Evolutionary conservation across 2,113 vertebrate genomes (phyloP), one percentile per base, ranked within the genome.

Genomic region (Bucco capensis): DNA sequence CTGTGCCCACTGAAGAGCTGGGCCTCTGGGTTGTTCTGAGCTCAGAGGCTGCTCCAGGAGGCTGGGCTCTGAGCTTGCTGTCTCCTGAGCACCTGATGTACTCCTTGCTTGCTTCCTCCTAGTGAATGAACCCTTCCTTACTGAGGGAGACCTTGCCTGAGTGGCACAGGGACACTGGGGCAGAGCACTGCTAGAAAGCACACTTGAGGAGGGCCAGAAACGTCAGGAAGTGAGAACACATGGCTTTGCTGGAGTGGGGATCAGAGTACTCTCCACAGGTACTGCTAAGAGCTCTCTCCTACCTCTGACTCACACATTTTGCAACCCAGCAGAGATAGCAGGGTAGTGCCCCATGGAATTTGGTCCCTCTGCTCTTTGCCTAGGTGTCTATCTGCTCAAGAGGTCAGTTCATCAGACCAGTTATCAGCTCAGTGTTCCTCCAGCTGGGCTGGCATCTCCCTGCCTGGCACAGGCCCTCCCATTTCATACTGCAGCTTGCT

Each of bases 371-470:
- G 90, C 66, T 91, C 81, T 89, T 89, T 86, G 74, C 66, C 50
- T 88, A 50, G 74, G 66, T 85, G 58, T 44, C 74, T 92, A 69
- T 60, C 95, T 95, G 92, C 78, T 87, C 31, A 79, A 70, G 81
- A 92, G 67, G 58, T 75, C 2, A 2, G 85, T 80, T 75, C 90
- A 56, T 85, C 47, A 33, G 21, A 49, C n/a, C 28, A 61, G 51
- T 87, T 84, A 87, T 51, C 70, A 64, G 66, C 60, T 86, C 51
- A 94, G 66, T 62, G 60, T 78, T 89, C 77, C 30, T 50, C 71
- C 81, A 82, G 66, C 62, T 87, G 86, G 58, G 70, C 90, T 87
- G 58, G 87, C 80, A 83, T 37, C 58, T 88, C 51, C 28, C 56
- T 33, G 66, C 49, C 67, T 51, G 77, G 60, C 60, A 65, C 67